Base-by-base conservation (phyloP, 2,888 invertebrate genomes). In the Seira musarum region DNA sequence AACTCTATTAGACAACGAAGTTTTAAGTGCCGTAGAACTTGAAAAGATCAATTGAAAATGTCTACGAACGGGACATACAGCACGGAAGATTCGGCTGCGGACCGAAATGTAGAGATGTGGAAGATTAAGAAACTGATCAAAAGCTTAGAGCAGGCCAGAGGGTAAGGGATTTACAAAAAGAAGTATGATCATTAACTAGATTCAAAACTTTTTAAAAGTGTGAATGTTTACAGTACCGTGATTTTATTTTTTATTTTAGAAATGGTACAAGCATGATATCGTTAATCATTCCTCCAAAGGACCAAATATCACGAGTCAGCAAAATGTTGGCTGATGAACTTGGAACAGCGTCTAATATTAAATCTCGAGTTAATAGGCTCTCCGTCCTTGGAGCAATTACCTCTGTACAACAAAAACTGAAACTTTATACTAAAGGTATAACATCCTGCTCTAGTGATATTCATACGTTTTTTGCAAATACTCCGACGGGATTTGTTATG, bases 291-390 rank as follows among this genome's bases (percentile, higher is more conserved):
- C 99, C 99, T 87, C 99, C 99, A 57, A 98, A 98, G 91, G 99
- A 99, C 92, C 99, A 99, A 92, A 99, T 99, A 89, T 97, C 99
- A 17, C 92, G 99, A 88, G 97, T 99, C 84, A 96, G 98, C 89
- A 99, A 99, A 92, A 99, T 99, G 99, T 93, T 99, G 91, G 99
- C 99, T 40, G 99, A 99, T 92, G 99, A 99, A 91, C 99, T 98
- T 91, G 99, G 99, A 83, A 99, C 99, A 69, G 99, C 99, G 5
- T 99, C 99, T 74, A 99, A 99, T 90, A 99, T 99, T 89, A 99
- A 99, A 90, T 99, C 98, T 84, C 92, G 99, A 88, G 99, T 99
- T 79, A 99, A 99, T 91, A 93, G 99, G 88, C 92, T 99, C 84
- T 99, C 99, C 49, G 99, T 99, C 86, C 93, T 99, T 85, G 99